Conservation (phyloP, 2,113 vertebrate genomes). For the Neolamprologus ventralis region DNA sequence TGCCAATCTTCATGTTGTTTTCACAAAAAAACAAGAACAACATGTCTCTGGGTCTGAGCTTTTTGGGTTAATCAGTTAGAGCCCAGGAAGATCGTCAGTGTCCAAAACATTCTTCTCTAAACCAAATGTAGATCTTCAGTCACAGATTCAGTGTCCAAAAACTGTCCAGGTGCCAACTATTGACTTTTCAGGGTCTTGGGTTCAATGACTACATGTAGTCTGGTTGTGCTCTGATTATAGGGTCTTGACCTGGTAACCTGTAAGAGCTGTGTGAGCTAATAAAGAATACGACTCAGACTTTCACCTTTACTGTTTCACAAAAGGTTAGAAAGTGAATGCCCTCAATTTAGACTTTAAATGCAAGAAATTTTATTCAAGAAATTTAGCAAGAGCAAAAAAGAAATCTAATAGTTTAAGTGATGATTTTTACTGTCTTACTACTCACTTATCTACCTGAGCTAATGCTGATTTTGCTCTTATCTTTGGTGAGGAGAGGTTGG, state of each 20-base stretch:
- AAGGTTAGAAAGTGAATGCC: background rate
- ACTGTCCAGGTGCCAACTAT: background rate
- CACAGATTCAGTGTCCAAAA: background rate
- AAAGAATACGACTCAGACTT: background rate
- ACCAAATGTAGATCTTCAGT: background rate
- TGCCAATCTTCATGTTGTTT: background rate
- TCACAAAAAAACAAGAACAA: fast-evolving
- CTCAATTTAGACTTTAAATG: fast-evolving
- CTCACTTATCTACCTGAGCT: background rate
- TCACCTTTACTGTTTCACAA: background rate
- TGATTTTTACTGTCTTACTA: background rate
- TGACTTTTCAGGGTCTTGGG: background rate
- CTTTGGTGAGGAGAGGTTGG: background rate
- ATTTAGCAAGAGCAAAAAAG: background rate
- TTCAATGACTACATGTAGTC: background rate
- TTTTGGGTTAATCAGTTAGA: background rate
- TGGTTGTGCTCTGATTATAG: background rate
- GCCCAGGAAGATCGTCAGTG: fast-evolving
- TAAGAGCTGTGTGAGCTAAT: fast-evolving
- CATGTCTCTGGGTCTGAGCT: background rate
- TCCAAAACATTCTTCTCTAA: background rate
- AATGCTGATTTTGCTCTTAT: background rate
- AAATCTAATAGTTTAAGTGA: background rate
- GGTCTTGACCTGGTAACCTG: background rate
- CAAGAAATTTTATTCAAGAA: fast-evolving